Percentiles rank a stretch among this genome's conserved stretches.
Evolutionary conservation across 2,888 invertebrate species (phyloP).

Genomic region (Tetanocera ferruginea): DNA sequence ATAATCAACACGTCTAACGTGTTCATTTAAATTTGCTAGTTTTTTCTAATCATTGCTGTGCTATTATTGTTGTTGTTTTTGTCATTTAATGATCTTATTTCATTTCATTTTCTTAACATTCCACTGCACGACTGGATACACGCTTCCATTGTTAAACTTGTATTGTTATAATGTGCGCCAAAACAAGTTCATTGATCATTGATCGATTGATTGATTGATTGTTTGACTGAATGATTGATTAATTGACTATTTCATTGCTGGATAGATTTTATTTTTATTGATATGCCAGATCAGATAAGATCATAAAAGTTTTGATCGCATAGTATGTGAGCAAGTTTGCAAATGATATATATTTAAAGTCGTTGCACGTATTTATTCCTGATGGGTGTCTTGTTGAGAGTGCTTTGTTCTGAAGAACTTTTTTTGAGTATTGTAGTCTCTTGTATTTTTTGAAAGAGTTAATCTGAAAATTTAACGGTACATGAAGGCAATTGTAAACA

Average conservation of each 20-base stretch:
- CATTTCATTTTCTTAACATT: not conserved
- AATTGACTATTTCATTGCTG: not conserved
- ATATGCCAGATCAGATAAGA: not conserved
- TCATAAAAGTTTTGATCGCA: not conserved
- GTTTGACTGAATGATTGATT: not conserved
- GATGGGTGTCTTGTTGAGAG: too few relatives aligned
- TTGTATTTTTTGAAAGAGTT: too few relatives aligned
- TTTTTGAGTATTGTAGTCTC: too few relatives aligned
- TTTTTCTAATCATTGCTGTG: not conserved
- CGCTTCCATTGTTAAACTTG: not conserved
- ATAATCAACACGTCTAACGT: not conserved
- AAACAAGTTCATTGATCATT: too few relatives aligned
- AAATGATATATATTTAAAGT: too few relatives aligned
- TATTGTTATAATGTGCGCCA: not conserved
- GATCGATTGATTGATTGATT: not conserved
- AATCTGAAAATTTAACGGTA: too few relatives aligned
- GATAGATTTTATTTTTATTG: not conserved
- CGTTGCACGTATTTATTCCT: too few relatives aligned
- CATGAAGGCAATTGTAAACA: not conserved
- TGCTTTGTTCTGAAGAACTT: too few relatives aligned
- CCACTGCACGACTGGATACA: not conserved
- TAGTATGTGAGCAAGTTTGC: constrained; percentile 6
- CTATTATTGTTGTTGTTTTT: too few relatives aligned
- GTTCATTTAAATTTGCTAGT: not conserved
- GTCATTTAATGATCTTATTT: not conserved